Conservation (phyloP, 2,888 invertebrate genomes). For the Drosophila ustulata region DNA sequence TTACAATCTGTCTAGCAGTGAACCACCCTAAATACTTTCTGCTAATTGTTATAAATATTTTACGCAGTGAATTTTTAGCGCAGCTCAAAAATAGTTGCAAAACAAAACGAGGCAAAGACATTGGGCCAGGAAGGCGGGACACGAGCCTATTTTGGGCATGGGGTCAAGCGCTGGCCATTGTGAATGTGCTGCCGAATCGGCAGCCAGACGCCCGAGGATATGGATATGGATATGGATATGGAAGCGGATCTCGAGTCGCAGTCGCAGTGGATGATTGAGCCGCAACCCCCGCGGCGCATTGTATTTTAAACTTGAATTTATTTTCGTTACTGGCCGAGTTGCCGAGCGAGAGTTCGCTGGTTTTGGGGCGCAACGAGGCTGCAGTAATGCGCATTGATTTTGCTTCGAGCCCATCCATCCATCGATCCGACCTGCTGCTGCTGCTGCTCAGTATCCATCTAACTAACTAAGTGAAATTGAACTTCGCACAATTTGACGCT, state of each 20-base stretch:
- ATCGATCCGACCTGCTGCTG: constrained; percentile 45
- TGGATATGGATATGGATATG: background rate
- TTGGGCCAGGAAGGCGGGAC: background rate
- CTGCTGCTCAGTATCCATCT: constrained; percentile 11
- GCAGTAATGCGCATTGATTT: constrained; percentile 81
- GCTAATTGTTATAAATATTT: constrained; percentile 13
- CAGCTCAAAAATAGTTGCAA: constrained; percentile 54
- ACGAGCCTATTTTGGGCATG: constrained; percentile 25
- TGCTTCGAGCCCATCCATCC: constrained; percentile 49
- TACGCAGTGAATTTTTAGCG: constrained; percentile 24
- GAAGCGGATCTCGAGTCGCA: background rate
- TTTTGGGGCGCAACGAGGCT: constrained; percentile 71
- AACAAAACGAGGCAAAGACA: background rate
- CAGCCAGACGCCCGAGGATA: constrained; percentile 28
- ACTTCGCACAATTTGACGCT: constrained; percentile 51
- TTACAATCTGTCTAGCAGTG: background rate
- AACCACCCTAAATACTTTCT: background rate
- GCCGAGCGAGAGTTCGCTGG: constrained; percentile 27
- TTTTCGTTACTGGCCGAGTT: constrained; percentile 60
- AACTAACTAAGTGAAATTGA: constrained; percentile 18
- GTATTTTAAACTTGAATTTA: constrained; percentile 72
- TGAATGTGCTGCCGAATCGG: constrained; percentile 1
- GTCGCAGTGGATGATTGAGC: background rate
- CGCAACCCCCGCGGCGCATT: constrained; percentile 39
- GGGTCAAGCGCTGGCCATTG: constrained; percentile 34